These are phyloP conservation scores for Ypsolopha sequella DNA, from an alignment of 2,888 invertebrate genomes.

Conservation along the genomic window DNA sequence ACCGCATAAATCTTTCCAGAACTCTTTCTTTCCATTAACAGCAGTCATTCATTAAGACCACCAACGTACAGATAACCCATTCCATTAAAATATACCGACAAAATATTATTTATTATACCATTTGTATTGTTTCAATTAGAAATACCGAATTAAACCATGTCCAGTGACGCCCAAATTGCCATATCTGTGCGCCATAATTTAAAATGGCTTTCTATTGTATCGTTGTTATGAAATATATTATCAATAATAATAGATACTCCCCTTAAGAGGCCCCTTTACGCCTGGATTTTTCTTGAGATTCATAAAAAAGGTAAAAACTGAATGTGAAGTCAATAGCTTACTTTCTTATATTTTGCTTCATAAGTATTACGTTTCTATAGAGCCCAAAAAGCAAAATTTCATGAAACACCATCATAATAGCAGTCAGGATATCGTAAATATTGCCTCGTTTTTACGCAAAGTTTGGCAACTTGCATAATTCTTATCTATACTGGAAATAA, in stretches of 20 bases:
- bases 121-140: constrained; percentile 64
- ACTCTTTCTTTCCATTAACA: neutral
- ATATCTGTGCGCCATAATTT: constrained; percentile 37
- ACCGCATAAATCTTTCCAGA: neutral
- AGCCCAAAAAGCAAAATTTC: no score
- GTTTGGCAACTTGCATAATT: no score
- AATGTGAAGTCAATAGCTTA: no score
- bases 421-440: no score
- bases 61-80: constrained; percentile 37
- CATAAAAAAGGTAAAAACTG: no score
- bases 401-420: no score
- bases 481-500: no score
- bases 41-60: constrained; percentile 25
- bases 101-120: constrained; percentile 45
- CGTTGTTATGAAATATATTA: constrained; percentile 15
- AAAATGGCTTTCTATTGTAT: constrained; percentile 45
- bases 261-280: no score
- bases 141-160: constrained; percentile 53
- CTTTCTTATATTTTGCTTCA: no score
- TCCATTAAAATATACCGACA: constrained; percentile 41
- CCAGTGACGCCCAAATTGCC: constrained; percentile 59
- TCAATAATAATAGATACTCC: constrained; percentile 39
- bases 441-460: no score
- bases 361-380: no score
- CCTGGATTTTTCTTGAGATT: no score